Conservation (phyloP, 30 jellyfish, hydroid and myxozoan genomes). For the Hydractinia echinata region DNA sequence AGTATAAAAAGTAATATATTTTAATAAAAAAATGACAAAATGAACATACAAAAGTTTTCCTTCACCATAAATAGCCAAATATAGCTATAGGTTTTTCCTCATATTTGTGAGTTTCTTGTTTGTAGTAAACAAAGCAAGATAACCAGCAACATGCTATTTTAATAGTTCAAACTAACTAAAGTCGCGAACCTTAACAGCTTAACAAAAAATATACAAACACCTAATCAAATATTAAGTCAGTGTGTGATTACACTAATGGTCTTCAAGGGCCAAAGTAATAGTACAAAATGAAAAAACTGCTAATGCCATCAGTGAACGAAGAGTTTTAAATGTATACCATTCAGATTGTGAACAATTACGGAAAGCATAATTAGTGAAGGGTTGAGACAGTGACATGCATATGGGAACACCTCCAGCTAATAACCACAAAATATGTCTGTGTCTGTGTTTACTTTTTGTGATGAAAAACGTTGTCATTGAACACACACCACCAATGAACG, state of each 20-base stretch:
- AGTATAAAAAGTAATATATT: too few relatives aligned
- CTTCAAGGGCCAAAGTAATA: background rate
- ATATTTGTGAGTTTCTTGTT: too few relatives aligned
- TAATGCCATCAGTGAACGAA: conserved; percentile 18
- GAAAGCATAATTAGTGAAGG: background rate
- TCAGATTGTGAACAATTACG: conserved; percentile 15
- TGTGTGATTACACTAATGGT: background rate
- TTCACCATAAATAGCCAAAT: too few relatives aligned
- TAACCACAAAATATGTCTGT: conserved; percentile 7
- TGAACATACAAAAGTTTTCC: too few relatives aligned
- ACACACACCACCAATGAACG: conserved; percentile 19
- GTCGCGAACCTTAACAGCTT: too few relatives aligned
- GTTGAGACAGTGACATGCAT: conserved; percentile 16
- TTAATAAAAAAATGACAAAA: too few relatives aligned
- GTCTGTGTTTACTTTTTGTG: conserved; percentile 14
- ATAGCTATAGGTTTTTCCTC: too few relatives aligned
- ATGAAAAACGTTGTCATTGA: background rate
- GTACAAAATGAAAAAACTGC: conserved; percentile 25
- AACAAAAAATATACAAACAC: too few relatives aligned
- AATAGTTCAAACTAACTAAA: too few relatives aligned
- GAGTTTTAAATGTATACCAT: conserved; percentile 17
- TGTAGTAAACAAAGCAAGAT: too few relatives aligned
- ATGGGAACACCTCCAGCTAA: conserved; percentile 7
- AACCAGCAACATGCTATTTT: too few relatives aligned
- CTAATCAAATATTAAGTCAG: too few relatives aligned